A percentile compares a stretch with the other conserved stretches of the same genome.
Conservation (phyloP, 2,888 invertebrate species). For the Pycnomerus fuliginosus region DNA sequence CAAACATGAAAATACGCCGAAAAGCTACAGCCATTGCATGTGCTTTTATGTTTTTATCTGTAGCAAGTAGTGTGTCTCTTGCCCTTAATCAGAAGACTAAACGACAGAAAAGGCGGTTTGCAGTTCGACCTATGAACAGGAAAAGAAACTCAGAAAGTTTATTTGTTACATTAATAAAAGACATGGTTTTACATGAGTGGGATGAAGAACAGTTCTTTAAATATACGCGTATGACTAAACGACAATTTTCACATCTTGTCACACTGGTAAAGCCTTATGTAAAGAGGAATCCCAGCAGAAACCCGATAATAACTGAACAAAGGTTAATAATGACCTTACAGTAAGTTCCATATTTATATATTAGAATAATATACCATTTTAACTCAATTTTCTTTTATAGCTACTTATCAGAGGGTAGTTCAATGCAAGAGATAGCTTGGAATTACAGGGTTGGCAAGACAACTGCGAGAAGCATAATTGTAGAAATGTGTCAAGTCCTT, state of each 20-base stretch:
- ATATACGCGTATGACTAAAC: background rate
- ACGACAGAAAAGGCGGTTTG: too few relatives aligned
- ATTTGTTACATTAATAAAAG: constrained; percentile 5
- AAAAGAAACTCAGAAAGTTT: constrained; percentile 1
- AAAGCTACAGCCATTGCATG: too few relatives aligned
- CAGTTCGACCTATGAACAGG: constrained; percentile 14
- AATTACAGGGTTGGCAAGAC: constrained; percentile 11
- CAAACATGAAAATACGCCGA: too few relatives aligned
- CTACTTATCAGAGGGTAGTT: background rate
- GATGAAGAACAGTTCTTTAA: background rate
- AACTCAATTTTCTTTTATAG: background rate
- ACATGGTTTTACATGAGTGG: background rate
- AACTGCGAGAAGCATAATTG: constrained; percentile 6
- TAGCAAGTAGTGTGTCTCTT: too few relatives aligned
- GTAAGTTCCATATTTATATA: background rate
- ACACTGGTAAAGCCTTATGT: background rate
- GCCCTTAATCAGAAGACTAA: too few relatives aligned
- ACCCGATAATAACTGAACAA: background rate
- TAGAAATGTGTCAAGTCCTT: constrained; percentile 10
- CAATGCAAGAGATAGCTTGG: background rate
- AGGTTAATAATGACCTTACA: background rate
- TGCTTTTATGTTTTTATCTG: too few relatives aligned
- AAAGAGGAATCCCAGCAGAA: background rate
- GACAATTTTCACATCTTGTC: background rate
- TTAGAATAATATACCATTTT: background rate